Percentiles rank a stretch among this genome's conserved stretches.
Evolutionary conservation across 2,113 vertebrate species (phyloP).

Genomic region (Ochotona curzoniae): DNA sequence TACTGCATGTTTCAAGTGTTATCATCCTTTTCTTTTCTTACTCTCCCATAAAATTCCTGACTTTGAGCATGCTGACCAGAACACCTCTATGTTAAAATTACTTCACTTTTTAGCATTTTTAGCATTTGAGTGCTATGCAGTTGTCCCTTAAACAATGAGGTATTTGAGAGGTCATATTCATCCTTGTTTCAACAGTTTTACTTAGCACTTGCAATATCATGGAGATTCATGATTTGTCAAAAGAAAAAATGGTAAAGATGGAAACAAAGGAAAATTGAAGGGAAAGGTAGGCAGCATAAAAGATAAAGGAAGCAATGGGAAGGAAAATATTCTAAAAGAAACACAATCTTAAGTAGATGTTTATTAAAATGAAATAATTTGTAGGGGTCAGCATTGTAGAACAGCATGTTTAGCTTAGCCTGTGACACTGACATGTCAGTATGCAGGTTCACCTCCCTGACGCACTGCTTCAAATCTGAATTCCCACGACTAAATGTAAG

Average conservation of each 20-base stretch:
- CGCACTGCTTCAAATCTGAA: too few relatives aligned
- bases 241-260: neutral
- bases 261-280: neutral
- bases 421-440: too few relatives aligned
- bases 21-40: neutral
- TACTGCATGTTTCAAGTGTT: neutral
- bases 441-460: too few relatives aligned
- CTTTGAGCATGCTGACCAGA: neutral
- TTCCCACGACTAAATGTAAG: too few relatives aligned
- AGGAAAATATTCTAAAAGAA: constrained; percentile 32
- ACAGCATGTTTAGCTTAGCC: too few relatives aligned
- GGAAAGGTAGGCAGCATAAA: neutral
- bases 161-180: neutral
- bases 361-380: constrained; percentile 37
- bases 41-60: neutral
- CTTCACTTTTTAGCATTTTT: neutral
- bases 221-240: neutral
- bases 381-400: too few relatives aligned
- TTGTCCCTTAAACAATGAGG: neutral
- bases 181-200: neutral
- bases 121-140: neutral
- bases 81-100: neutral
- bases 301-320: neutral
- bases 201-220: neutral
- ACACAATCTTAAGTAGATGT: constrained; percentile 15